Conservation (phyloP, 2,888 invertebrate genomes). For the Andrena bicolor region DNA sequence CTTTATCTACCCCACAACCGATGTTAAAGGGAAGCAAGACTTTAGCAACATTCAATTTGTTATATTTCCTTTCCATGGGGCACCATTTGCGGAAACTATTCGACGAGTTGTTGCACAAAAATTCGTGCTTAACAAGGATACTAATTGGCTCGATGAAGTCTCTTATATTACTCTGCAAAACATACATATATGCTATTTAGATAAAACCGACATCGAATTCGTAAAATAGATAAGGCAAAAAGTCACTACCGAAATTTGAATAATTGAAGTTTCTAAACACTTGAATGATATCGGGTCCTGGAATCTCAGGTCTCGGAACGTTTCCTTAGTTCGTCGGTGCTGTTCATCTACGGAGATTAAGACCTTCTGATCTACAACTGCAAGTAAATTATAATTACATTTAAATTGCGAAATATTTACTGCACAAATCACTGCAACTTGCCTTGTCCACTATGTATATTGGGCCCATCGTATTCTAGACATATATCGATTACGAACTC, state of each 20-base stretch:
- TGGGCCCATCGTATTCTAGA: slow-evolving; percentile 54
- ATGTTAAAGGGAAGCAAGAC: slow-evolving; percentile 73
- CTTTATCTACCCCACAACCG: slow-evolving; percentile 75
- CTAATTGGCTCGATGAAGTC: slow-evolving; percentile 74
- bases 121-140: slow-evolving; percentile 66
- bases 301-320: slow-evolving; percentile 27
- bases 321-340: slow-evolving; percentile 61
- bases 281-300: background rate
- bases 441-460: slow-evolving; percentile 27
- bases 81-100: slow-evolving; percentile 62
- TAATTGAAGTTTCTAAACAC: slow-evolving; percentile 42
- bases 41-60: slow-evolving; percentile 46
- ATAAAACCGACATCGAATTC: background rate
- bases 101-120: slow-evolving; percentile 31
- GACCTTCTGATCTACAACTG: slow-evolving; percentile 56
- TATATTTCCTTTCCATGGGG: slow-evolving; percentile 68
- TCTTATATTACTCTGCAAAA: slow-evolving; percentile 61
- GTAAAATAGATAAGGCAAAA: background rate
- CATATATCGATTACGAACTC: slow-evolving; percentile 65
- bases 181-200: background rate
- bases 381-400: slow-evolving; percentile 1
- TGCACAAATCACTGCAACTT: background rate
- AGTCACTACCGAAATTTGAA: slow-evolving; percentile 56
- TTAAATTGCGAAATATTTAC: background rate
- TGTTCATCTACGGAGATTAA: slow-evolving; percentile 64